Evolutionary conservation across 1,140 invertebrate genomes (phyloP).

Genomic region (Caligus rogercresseyi): DNA sequence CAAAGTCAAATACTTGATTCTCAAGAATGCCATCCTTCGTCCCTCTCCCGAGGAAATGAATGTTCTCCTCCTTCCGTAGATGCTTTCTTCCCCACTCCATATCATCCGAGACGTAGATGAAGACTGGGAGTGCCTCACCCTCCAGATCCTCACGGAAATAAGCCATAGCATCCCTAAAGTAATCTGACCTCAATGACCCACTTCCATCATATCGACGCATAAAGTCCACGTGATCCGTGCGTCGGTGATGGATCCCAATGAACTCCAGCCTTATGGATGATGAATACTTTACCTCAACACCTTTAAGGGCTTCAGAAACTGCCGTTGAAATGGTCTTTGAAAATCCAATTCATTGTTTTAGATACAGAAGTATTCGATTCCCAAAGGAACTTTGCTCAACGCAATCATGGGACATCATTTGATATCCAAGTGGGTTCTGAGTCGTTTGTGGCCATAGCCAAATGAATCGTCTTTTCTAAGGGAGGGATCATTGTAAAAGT

Average conservation of each 20-base stretch:
- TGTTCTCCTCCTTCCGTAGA: neutral
- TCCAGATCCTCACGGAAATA: neutral
- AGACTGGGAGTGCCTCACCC: neutral
- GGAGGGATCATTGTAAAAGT: neutral
- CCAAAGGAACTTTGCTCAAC: too few relatives aligned
- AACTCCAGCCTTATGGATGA: neutral
- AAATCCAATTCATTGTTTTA: too few relatives aligned
- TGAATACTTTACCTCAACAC: neutral
- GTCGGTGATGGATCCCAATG: neutral
- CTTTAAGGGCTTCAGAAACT: neutral
- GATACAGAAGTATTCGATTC: too few relatives aligned
- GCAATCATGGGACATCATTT: too few relatives aligned
- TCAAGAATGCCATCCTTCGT: neutral
- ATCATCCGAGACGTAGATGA: neutral
- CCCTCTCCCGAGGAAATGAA: neutral
- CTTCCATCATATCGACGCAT: neutral
- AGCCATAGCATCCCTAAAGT: neutral
- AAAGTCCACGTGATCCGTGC: neutral
- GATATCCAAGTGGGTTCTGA: neutral
- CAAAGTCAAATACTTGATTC: neutral
- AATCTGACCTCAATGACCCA: neutral
- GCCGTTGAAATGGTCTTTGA: neutral
- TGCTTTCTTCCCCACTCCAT: neutral
- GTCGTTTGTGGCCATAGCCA: neutral
- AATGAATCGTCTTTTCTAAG: neutral